Evolutionary conservation across 2,113 vertebrate species (phyloP).

Genomic region (Leptobrachium ailaonicum): DNA sequence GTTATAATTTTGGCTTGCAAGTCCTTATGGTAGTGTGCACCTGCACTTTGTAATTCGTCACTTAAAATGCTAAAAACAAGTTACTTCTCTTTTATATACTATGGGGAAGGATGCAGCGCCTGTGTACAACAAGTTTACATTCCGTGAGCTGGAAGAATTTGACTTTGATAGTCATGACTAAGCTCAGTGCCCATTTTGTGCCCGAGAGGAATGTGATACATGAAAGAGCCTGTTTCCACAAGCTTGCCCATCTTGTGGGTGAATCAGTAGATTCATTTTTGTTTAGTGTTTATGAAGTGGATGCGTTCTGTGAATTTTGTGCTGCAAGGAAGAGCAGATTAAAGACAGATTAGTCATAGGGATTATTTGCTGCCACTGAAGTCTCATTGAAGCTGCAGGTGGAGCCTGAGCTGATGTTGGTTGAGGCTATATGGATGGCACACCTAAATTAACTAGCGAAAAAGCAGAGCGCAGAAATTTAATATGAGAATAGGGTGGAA

Average conservation of each 20-base stretch:
- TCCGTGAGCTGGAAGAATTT: not conserved
- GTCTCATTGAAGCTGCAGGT: too few species aligned
- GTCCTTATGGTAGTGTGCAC: too few species aligned
- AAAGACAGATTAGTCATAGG: too few species aligned
- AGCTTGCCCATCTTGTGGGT: conserved; percentile 9
- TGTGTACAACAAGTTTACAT: conserved; percentile 9
- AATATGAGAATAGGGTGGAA: not conserved
- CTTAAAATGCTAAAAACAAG: not conserved
- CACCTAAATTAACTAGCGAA: not conserved
- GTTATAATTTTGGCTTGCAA: too few species aligned
- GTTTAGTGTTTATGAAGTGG: conserved; percentile 17
- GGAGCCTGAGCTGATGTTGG: not conserved
- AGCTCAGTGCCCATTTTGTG: conserved; percentile 46
- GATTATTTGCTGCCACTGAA: too few species aligned
- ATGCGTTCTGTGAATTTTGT: too few species aligned
- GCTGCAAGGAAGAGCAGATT: too few species aligned
- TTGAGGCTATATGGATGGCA: too few species aligned
- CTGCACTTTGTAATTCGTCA: too few species aligned
- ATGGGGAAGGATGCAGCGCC: conserved; percentile 23
- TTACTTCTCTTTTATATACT: conserved; percentile 12
- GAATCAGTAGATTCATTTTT: conserved; percentile 41
- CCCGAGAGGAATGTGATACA: conserved; percentile 30
- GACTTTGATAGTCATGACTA: conserved; percentile 8
- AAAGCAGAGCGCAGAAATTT: not conserved
- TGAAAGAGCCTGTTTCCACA: conserved; percentile 28